Base-by-base conservation (phyloP, 2,113 vertebrate species). In the Emydura subglobosa region DNA sequence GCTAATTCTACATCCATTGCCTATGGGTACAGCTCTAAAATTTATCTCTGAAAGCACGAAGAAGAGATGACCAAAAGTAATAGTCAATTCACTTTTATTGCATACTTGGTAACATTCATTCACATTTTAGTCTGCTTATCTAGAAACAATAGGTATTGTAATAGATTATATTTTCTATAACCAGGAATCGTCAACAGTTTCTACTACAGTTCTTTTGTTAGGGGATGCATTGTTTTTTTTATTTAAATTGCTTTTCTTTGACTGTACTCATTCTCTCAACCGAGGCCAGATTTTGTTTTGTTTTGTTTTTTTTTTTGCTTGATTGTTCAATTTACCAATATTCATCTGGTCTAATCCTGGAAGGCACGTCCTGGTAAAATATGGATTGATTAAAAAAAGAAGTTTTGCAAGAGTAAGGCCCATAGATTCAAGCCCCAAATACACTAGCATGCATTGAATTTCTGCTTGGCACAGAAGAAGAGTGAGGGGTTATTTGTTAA, bases 21-120 rank as follows among this genome's bases (percentile, higher is more conserved):
- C 78, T 65, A 49, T 50, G 31, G 53, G 25, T 53, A 55, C 6
- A 34, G 39, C 72, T 92, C 83, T 90, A 91, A 95, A 95, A 90
- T 89, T 86, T 25, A 91, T 65, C 44, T 93, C 86, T 82, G 72
- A 42, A 82, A 82, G 24, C 42, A 72, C 29, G 72, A 95, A 86
- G 49, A 72, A 88, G 91, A 96, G 82, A 44, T 57, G 82, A 88
- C 39, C 82, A 87, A 85, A 89, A 81, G 51, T 96, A 94, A 91
- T 92, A 16, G 39, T 89, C 44, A n/a, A 84, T 29, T 1, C 79
- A 82, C 85, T 3, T 93, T 93, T 42, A 87, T 88, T 25, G 22
- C 24, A 44, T 85, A 19, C 74, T 89, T 65, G 34, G 44, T 81
- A 79, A 82, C 85, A 51, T 90, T 92, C 61, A 51, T 72, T 55